Percentiles rank a stretch among this genome's conserved stretches.
Evolutionary conservation across 2,888 invertebrate genomes (phyloP).

Genomic region (Litoditis marina): DNA sequence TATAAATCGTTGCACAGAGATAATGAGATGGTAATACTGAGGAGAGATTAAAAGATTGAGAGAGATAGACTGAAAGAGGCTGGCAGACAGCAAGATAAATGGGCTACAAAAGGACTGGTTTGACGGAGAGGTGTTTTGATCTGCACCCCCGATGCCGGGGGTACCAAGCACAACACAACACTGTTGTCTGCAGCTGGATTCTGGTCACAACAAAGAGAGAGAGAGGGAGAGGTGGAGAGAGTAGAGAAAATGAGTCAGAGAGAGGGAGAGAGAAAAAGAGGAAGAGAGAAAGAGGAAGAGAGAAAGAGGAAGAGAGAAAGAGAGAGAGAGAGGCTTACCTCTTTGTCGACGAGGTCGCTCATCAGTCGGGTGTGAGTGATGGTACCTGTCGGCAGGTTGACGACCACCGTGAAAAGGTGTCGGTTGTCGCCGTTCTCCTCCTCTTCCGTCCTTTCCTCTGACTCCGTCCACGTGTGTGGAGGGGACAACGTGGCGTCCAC

Average conservation of each 20-base stretch:
- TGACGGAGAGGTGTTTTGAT: no score
- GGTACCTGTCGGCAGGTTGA: constrained; percentile 33
- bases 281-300: not conserved
- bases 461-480: constrained; percentile 38
- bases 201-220: no score
- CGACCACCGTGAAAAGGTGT: constrained; percentile 34
- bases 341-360: constrained; percentile 20
- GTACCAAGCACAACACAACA: no score
- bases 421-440: constrained; percentile 23
- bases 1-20: no score
- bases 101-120: no score
- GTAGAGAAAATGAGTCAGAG: not conserved
- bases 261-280: not conserved
- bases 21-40: no score
- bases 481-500: constrained; percentile 36
- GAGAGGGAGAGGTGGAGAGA: no score
- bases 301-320: not conserved
- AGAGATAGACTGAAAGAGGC: no score
- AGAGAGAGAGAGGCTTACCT: constrained; percentile 12
- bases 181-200: no score
- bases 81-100: no score
- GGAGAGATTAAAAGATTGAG: no score
- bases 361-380: constrained; percentile 25
- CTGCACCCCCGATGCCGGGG: no score
- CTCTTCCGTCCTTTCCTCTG: constrained; percentile 11